Evolutionary conservation across 2,797 vertebrate species (phyloP).

Genomic region (Ptychadena robeensis): DNA sequence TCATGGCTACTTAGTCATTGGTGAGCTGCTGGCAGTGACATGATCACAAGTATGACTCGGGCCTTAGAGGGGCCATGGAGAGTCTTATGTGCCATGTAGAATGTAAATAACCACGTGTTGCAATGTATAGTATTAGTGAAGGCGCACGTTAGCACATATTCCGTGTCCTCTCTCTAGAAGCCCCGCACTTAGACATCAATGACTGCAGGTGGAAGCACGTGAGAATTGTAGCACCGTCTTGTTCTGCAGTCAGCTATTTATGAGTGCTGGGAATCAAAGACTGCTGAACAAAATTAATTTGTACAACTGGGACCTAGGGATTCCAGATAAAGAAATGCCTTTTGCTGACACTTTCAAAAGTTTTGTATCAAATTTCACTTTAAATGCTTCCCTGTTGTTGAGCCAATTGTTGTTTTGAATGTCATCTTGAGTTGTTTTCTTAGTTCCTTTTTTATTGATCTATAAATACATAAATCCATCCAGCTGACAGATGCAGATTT

Average conservation of each 20-base stretch:
- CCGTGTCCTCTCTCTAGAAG: no score
- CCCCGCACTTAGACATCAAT: no score
- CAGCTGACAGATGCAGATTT: constrained; percentile 2
- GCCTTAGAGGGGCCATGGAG: no score
- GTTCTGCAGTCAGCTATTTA: not conserved
- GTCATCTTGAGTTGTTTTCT: not conserved
- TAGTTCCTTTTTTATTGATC: not conserved
- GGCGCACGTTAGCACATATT: no score
- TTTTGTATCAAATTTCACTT: not conserved
- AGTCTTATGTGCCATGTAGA: no score
- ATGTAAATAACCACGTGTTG: no score
- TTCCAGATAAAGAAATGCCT: not conserved
- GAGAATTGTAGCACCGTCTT: not conserved
- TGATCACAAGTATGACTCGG: no score
- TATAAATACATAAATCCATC: constrained; percentile 30
- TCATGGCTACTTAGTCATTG: no score
- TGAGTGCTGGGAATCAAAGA: not conserved
- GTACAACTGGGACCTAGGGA: not conserved
- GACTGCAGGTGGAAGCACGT: no score
- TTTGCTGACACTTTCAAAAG: not conserved
- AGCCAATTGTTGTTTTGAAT: not conserved
- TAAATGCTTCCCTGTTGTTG: not conserved
- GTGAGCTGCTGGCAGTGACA: no score
- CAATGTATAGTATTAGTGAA: no score
- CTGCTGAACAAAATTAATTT: not conserved